Percentiles rank a stretch among this genome's conserved stretches.
Conservation (phyloP, 2,113 vertebrate species). For the Turnix velox region DNA sequence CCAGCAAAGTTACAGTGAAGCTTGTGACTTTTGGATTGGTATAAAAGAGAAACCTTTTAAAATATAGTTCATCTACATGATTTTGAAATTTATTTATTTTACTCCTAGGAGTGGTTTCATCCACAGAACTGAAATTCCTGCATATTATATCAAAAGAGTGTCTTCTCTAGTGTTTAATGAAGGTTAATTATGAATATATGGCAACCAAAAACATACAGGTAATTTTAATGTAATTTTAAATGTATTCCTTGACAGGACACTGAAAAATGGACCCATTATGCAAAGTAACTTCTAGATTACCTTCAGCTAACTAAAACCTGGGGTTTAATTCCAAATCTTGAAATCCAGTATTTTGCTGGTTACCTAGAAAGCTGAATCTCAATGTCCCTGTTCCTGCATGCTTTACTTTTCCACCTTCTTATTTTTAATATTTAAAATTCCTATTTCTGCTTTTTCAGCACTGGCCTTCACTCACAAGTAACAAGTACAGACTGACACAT, state of each 20-base stretch:
- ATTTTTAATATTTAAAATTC: background rate
- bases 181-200: background rate
- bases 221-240: background rate
- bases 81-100: background rate
- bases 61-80: background rate
- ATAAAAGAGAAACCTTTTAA: background rate
- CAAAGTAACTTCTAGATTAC: background rate
- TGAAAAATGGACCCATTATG: background rate
- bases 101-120: background rate
- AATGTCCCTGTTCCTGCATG: background rate
- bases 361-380: background rate
- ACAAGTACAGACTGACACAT: background rate
- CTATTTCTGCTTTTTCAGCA: background rate
- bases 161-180: background rate
- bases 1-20: background rate
- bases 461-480: background rate
- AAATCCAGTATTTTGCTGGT: background rate
- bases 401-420: background rate
- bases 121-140: background rate
- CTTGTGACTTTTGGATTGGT: background rate
- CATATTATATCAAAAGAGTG: background rate
- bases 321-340: background rate
- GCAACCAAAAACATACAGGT: background rate
- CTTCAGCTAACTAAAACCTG: background rate
- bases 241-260: background rate